These are phyloP conservation scores for Aegotheles bennettii DNA, from an alignment of 2,113 vertebrate species.

Conservation along the genomic window DNA sequence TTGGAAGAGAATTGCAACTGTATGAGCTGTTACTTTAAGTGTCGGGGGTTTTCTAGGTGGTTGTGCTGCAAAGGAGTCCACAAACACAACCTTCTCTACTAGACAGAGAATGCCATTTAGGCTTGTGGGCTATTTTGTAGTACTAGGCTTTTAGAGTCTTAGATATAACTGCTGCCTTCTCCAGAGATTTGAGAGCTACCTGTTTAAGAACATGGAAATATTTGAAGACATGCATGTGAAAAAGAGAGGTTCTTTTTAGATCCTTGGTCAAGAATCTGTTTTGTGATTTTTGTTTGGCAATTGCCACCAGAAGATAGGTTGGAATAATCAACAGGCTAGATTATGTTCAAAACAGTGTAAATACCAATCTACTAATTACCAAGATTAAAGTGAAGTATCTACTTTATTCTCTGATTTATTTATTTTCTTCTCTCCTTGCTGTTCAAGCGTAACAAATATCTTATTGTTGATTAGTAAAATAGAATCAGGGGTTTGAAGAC, in stretches of 20 bases:
- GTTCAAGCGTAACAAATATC: background rate
- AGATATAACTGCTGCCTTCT: background rate
- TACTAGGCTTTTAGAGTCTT: background rate
- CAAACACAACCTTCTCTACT: background rate
- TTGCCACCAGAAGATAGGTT: background rate
- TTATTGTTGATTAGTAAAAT: background rate
- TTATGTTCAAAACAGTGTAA: background rate
- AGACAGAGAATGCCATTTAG: background rate
- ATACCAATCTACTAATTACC: background rate
- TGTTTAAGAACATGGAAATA: background rate
- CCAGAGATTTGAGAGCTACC: background rate
- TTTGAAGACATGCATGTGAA: background rate
- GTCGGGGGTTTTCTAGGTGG: background rate
- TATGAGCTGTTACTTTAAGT: background rate
- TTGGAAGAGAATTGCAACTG: background rate
- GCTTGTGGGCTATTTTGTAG: background rate
- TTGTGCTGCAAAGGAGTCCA: background rate
- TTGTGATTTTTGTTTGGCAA: background rate
- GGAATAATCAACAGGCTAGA: background rate
- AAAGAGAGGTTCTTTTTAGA: background rate
- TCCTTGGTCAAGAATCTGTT: background rate
- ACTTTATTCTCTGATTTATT: background rate
- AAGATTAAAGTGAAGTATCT: background rate
- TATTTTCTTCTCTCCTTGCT: background rate
- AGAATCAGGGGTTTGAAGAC: background rate